Conservation (phyloP, 2,888 invertebrate genomes). For the Ischnura elegans region DNA sequence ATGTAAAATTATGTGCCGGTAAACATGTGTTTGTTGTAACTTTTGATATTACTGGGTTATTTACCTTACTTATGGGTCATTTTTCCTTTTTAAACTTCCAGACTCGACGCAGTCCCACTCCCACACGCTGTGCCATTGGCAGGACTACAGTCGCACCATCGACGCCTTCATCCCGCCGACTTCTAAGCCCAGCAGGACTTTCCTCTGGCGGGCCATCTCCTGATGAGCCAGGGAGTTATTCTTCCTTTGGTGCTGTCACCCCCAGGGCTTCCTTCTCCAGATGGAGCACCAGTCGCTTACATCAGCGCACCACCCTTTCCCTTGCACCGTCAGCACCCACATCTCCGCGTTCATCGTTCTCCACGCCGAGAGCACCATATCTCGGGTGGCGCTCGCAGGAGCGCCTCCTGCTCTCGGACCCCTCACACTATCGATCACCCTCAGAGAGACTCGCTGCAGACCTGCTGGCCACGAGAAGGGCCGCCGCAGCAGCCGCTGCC, state of each 20-base stretch:
- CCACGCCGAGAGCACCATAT: conserved; percentile 86
- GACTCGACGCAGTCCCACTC: conserved; percentile 71
- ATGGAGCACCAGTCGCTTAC: conserved; percentile 88
- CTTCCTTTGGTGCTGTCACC: conserved; percentile 77
- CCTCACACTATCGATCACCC: conserved; percentile 85
- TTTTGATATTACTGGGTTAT: neutral
- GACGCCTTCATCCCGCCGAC: conserved; percentile 65
- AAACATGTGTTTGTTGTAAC: too few relatives aligned
- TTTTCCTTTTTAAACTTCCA: neutral
- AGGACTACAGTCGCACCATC: conserved; percentile 27
- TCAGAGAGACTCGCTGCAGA: conserved; percentile 86
- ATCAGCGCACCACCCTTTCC: conserved; percentile 80
- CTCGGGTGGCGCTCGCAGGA: conserved; percentile 95
- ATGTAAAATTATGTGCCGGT: too few relatives aligned
- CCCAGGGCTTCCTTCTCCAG: conserved; percentile 79
- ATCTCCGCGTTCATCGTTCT: conserved; percentile 57
- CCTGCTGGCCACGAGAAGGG: conserved; percentile 75
- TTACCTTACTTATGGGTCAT: neutral
- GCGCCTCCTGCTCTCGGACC: conserved; percentile 82
- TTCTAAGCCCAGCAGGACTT: conserved; percentile 49
- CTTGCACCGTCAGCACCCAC: conserved; percentile 60
- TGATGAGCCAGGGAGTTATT: conserved; percentile 78
- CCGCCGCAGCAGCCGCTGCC: conserved; percentile 23
- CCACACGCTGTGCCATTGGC: conserved; percentile 69
- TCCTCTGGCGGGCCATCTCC: conserved; percentile 72